A percentile compares a stretch with the other conserved stretches of the same genome.
These are phyloP conservation scores for Scolanthus callimorphus DNA, from an alignment of 92 coral and sea anemone genomes.

Conservation along the genomic window DNA sequence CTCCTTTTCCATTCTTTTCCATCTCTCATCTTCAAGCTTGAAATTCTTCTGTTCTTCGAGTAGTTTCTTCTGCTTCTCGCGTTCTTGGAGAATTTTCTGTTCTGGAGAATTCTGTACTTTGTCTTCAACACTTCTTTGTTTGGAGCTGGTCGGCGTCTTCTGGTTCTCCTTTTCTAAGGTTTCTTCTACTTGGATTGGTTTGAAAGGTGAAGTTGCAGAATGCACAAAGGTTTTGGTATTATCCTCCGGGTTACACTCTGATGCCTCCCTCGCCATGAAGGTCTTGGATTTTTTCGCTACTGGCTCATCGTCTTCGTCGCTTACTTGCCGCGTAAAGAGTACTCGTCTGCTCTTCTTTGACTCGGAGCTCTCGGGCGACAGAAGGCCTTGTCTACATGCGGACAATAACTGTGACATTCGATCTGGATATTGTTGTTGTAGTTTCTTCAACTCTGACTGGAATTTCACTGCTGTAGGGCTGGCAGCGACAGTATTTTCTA, in stretches of 20 bases:
- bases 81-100: conserved; percentile 72
- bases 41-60: conserved; percentile 73
- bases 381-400: conserved; percentile 56
- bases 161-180: not conserved
- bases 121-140: conserved; percentile 2
- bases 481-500: conserved; percentile 25
- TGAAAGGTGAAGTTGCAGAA: conserved; percentile 64
- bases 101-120: conserved; percentile 53
- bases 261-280: conserved; percentile 30
- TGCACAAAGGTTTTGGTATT: conserved; percentile 35
- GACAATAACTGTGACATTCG: conserved; percentile 87
- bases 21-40: conserved; percentile 69
- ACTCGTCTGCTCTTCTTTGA: conserved; percentile 72
- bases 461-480: conserved; percentile 92
- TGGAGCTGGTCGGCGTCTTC: conserved; percentile 1
- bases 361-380: conserved; percentile 36
- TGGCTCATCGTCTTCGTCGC: conserved; percentile 24
- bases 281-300: conserved; percentile 49
- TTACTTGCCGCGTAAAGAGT: conserved; percentile 35
- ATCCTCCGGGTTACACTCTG: conserved; percentile 5
- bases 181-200: conserved; percentile 24
- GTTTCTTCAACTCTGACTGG: conserved; percentile 87
- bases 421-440: conserved; percentile 92
- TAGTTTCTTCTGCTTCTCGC: conserved; percentile 71
- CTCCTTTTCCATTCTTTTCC: conserved; percentile 80